Conservation (phyloP, 2,888 invertebrate species). For the Orthonychiurus folsomi region DNA sequence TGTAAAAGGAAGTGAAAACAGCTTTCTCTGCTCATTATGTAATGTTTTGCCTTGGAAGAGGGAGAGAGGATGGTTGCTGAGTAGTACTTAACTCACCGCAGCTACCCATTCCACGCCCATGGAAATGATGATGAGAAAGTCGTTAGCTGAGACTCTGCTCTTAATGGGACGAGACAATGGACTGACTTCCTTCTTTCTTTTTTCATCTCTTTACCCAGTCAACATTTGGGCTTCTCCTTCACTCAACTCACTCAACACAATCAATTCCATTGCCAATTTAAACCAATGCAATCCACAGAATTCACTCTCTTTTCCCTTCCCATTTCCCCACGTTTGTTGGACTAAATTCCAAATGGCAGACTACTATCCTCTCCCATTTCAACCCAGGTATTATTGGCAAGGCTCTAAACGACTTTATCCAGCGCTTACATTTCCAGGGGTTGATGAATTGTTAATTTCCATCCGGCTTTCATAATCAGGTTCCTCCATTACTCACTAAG, state of each 20-base stretch:
- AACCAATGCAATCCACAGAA: not conserved
- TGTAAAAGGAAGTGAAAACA: not conserved
- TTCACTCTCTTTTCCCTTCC: not conserved
- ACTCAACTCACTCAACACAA: not conserved
- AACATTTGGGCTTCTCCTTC: not conserved
- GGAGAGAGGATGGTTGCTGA: not conserved
- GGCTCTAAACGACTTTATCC: too few species aligned
- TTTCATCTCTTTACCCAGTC: not conserved
- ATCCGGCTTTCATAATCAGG: not conserved
- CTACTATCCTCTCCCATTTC: not conserved
- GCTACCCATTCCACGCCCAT: not conserved
- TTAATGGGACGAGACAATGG: conserved; percentile 9
- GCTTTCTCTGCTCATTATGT: not conserved
- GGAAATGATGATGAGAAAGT: conserved; percentile 4
- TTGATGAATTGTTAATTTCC: not conserved
- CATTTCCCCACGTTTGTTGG: too few species aligned
- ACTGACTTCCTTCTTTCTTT: not conserved
- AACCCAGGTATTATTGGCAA: too few species aligned
- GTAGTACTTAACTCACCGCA: not conserved
- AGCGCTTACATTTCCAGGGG: too few species aligned
- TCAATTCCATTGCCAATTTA: not conserved
- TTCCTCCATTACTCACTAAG: not conserved
- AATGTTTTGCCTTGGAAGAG: not conserved
- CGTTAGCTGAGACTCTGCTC: conserved; percentile 5
- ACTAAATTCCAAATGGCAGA: too few species aligned